Conservation (phyloP, 2,888 invertebrate species). For the Copidosoma aretas region DNA sequence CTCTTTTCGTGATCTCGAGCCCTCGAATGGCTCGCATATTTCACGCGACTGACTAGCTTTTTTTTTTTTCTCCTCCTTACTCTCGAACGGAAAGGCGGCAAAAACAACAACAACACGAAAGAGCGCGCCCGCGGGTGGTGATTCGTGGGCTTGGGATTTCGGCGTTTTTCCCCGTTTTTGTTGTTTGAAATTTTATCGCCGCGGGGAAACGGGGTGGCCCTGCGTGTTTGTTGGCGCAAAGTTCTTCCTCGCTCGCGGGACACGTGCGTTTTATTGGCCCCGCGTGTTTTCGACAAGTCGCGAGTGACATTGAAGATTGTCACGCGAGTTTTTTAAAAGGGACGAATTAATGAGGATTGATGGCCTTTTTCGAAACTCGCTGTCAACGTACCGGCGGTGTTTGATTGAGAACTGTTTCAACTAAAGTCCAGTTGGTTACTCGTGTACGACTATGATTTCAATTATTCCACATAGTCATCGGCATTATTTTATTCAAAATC, state of each 20-base stretch:
- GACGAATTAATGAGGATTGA: too few relatives aligned
- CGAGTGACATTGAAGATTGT: not conserved
- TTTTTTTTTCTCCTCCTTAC: too few relatives aligned
- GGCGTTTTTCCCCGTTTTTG: not conserved
- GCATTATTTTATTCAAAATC: too few relatives aligned
- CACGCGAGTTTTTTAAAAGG: not conserved
- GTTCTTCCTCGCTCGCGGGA: not conserved
- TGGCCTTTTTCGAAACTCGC: too few relatives aligned
- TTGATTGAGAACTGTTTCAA: too few relatives aligned
- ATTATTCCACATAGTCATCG: too few relatives aligned
- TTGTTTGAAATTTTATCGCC: not conserved
- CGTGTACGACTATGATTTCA: too few relatives aligned
- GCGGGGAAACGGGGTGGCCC: too few relatives aligned
- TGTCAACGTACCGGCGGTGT: too few relatives aligned
- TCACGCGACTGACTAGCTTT: conserved; percentile 9
- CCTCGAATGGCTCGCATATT: conserved; percentile 32
- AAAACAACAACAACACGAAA: not conserved
- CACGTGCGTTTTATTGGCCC: not conserved
- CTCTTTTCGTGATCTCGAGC: conserved; percentile 21
- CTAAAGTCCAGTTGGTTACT: too few relatives aligned
- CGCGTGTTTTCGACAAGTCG: not conserved
- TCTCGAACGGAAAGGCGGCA: not conserved
- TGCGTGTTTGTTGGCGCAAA: not conserved
- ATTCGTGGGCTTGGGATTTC: not conserved
- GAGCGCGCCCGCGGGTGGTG: not conserved